A percentile compares a stretch with the other conserved stretches of the same genome.
These are phyloP conservation scores for Drosophila littoralis DNA, from an alignment of 1,140 invertebrate genomes.

Conservation along the genomic window DNA sequence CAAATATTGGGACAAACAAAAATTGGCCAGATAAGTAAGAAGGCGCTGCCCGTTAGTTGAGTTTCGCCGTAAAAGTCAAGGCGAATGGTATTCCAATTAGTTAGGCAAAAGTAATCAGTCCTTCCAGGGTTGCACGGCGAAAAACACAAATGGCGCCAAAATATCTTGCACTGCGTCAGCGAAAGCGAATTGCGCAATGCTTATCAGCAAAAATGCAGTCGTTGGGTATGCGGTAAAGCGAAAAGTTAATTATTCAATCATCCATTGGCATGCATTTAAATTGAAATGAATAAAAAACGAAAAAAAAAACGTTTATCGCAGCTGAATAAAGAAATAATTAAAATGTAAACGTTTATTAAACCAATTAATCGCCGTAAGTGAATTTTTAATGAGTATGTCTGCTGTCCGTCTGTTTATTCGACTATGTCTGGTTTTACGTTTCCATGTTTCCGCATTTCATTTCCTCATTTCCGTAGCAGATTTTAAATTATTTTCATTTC, in stretches of 20 bases:
- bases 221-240: no score
- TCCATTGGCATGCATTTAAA: background rate
- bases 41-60: no score
- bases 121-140: background rate
- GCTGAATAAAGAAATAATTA: background rate
- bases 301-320: background rate
- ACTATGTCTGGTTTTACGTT: background rate
- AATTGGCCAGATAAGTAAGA: no score
- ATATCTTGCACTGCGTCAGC: background rate
- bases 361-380: conserved; percentile 28
- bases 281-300: conserved; percentile 21
- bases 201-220: background rate
- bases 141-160: background rate
- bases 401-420: background rate
- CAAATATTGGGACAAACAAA: no score
- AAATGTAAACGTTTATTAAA: conserved; percentile 22
- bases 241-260: conserved; percentile 7
- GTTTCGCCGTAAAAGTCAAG: background rate
- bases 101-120: background rate
- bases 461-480: conserved; percentile 22
- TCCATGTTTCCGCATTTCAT: conserved; percentile 29
- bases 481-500: conserved; percentile 10
- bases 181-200: background rate
- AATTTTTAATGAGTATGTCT: conserved; percentile 25
- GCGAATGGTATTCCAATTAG: background rate